Evolutionary conservation across 2,888 invertebrate genomes (phyloP).

Genomic region (Acleris literana): DNA sequence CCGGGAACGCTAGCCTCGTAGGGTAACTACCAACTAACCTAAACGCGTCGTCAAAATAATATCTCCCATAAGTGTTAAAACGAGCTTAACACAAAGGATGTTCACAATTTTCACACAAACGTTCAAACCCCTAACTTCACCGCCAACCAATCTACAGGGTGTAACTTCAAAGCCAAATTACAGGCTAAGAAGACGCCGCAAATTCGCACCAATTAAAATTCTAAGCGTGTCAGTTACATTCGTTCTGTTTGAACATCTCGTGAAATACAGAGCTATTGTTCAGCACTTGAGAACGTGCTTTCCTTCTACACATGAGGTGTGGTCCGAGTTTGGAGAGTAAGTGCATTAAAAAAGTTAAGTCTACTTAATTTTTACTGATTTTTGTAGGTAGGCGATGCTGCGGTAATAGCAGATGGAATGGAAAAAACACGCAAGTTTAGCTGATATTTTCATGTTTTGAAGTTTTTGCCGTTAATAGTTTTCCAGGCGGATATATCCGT

Average conservation of each 20-base stretch:
- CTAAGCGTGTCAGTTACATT: constrained; percentile 55
- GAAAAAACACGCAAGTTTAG: too few species aligned
- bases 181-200: constrained; percentile 47
- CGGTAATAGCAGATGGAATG: too few species aligned
- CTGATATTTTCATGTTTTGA: too few species aligned
- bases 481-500: too few species aligned
- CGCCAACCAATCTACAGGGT: not conserved
- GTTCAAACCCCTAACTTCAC: not conserved
- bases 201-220: constrained; percentile 69
- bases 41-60: too few species aligned
- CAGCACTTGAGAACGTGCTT: constrained; percentile 44
- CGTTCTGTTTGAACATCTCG: constrained; percentile 63
- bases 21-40: too few species aligned
- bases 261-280: constrained; percentile 55
- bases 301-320: constrained; percentile 22
- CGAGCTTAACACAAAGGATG: not conserved
- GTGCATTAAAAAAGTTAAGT: not conserved
- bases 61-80: too few species aligned
- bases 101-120: not conserved
- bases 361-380: too few species aligned
- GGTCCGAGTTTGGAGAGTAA: constrained; percentile 40
- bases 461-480: too few species aligned
- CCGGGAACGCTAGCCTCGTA: too few species aligned
- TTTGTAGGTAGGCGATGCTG: too few species aligned
- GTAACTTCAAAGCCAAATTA: constrained; percentile 32